Evolutionary conservation across 2,797 vertebrate genomes (phyloP), one percentile per base, ranked within the genome.

Genomic region (Enteromius unitaeniatus): DNA sequence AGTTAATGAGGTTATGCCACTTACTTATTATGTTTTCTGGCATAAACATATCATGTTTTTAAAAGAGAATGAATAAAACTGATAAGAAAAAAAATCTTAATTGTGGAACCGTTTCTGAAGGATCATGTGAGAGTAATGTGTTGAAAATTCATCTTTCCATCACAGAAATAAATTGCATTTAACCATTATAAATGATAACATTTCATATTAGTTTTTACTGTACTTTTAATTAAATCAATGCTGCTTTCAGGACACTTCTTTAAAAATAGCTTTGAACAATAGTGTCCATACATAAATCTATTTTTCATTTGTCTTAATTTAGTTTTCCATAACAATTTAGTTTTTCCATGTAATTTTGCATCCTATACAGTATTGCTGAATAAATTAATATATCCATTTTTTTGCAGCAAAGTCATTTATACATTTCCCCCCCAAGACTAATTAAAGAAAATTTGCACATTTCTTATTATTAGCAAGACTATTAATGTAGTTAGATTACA

Each of bases 311-410:
- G 42, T 65, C 23, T 64, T 65, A 15, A n/a, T 5, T 31, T 26
- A 21, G 45, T 15, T 47, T 49, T 67, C 17, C 17, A 17, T 37
- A 51, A 13, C 40, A n/a, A n/a, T n/a, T 26, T 51, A 13, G 14
- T 28, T 80, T 58, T 80, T 55, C 10, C 10, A 67, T 53, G 47
- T 34, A 69, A 70, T 58, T 70, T 19, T 42, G 9, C 15, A 68
- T 40, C 37, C 31, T 69, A 23, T 55, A 19, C 45, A 40, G 15
- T 37, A 21, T 26, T 45, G 45, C 37, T 60, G 11, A 42, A 40
- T 17, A 60, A 60, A 72, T 42, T 8, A 47, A 58, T 21, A 69
- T 42, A 42, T 42, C 10, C 6, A 5, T 8, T 28, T 31, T 69
- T 34, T 70, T 31, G 4, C 31, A n/a, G 34, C n/a, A 70, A 70